Evolutionary conservation across 2,113 vertebrate species (phyloP), one percentile per base, ranked within the genome.

Genomic region (Stictonetta naevosa): DNA sequence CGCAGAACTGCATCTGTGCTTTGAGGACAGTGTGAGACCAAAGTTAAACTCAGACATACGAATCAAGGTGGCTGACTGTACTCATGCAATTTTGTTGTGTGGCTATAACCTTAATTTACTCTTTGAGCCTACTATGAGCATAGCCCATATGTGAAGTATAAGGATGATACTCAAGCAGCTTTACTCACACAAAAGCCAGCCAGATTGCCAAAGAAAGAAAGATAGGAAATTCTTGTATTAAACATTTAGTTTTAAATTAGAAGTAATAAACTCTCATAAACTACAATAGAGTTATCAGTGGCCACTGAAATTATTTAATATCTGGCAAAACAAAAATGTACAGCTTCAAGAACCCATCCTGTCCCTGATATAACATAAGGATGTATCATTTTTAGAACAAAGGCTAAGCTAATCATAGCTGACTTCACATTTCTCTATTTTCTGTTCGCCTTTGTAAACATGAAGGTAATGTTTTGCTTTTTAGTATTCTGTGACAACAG

Each of bases 401-500:
- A 96, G 85, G 77, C 81, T 82, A 87, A 92, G 75, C 74, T 92
- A 95, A 91, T 86, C 31, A 0, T 80, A 94, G 83, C 86, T 82
- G 66, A 93, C 83, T 94, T 93, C 92, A 85, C 86, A 82, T 87
- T 89, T 91, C 81, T 87, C 86, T 92, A 13, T 46, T 88, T 96
- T 96, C 90, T 85, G 50, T 80, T 92, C 2, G 6, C 86, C 84
- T 96, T 91, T 85, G 91, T 92, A 94, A 94, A 95, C 88, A 85
- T 42, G 33, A 94, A 94, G 93, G 91, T 86, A 92, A 85, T 93
- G 74, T 77, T 96, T 91, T 94, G 62, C 94, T 87, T 87, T 95
- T 96, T 93, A 96, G 93, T 82, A 92, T 94, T 96, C 94, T 79
- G 86, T 89, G 80, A 93, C 93, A 97, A 96, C 80, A 73, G 83